Conservation (phyloP, 2,888 invertebrate species). For the Pemphredon lugubris region DNA sequence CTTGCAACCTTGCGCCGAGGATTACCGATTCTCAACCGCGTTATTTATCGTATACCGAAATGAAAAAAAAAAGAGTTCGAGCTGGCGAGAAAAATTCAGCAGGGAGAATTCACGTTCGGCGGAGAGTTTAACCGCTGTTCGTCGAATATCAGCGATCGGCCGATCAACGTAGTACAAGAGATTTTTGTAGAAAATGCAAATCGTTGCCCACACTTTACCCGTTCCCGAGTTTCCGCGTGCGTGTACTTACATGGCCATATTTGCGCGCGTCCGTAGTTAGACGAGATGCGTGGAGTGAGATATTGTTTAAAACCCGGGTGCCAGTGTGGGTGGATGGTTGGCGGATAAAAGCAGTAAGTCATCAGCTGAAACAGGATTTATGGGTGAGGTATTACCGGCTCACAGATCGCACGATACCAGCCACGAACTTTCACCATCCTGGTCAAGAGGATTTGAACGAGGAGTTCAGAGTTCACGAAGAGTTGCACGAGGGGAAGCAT, state of each 20-base stretch:
- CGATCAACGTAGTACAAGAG: too few relatives aligned
- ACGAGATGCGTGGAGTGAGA: constrained; percentile 47
- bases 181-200: too few relatives aligned
- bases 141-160: too few relatives aligned
- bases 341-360: constrained; percentile 50
- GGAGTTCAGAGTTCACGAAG: constrained; percentile 36
- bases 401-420: constrained; percentile 31
- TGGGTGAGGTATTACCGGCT: constrained; percentile 32
- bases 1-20: too few relatives aligned
- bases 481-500: background rate
- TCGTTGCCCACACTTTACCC: too few relatives aligned
- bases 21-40: too few relatives aligned
- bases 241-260: constrained; percentile 25
- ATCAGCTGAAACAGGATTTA: constrained; percentile 41
- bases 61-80: too few relatives aligned
- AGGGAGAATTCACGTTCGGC: too few relatives aligned
- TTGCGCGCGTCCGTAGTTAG: constrained; percentile 13
- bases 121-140: too few relatives aligned
- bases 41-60: too few relatives aligned
- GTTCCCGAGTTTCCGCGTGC: constrained; percentile 29
- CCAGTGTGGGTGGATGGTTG: constrained; percentile 48
- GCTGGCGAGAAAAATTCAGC: too few relatives aligned
- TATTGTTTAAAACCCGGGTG: constrained; percentile 53
- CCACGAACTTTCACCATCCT: constrained; percentile 42
- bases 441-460: constrained; percentile 13